phyloP scores from a whole-genome alignment of 2,113 vertebrate species.

The Melanocharis versteri region DNA sequence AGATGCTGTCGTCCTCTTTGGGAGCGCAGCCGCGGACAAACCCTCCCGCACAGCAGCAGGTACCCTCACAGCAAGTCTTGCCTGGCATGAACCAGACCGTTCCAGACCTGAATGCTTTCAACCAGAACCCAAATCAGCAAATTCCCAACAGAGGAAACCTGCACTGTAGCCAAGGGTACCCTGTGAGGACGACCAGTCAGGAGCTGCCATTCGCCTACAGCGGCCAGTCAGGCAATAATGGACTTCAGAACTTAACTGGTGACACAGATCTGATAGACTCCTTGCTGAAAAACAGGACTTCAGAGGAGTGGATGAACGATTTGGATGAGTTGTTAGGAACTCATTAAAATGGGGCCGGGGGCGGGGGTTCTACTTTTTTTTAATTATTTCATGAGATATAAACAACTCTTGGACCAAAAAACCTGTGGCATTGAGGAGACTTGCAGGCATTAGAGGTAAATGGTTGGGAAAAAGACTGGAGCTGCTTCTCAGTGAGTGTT shows the following conservation, averaged over 20 bases:
- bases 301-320: constrained; percentile 97
- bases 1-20: constrained; percentile 82
- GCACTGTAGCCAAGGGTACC: constrained; percentile 90
- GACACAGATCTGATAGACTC: constrained; percentile 93
- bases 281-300: constrained; percentile 91
- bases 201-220: constrained; percentile 88
- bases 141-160: constrained; percentile 76
- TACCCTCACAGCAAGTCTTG: constrained; percentile 79
- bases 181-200: constrained; percentile 83
- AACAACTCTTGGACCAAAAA: constrained; percentile 79
- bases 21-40: constrained; percentile 76
- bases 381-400: constrained; percentile 61
- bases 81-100: constrained; percentile 78
- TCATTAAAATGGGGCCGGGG: constrained; percentile 71
- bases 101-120: constrained; percentile 85
- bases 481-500: constrained; percentile 36
- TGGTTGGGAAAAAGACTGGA: constrained; percentile 55
- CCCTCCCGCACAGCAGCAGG: constrained; percentile 75
- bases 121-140: constrained; percentile 77
- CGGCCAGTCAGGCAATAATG: constrained; percentile 74
- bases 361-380: constrained; percentile 30
- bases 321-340: constrained; percentile 91
- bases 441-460: constrained; percentile 56
- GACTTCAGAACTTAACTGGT: constrained; percentile 79
- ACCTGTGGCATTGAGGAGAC: constrained; percentile 66